These are phyloP conservation scores for Acrocephalus arundinaceus DNA, from an alignment of 2,113 vertebrate species.

Conservation along the genomic window DNA sequence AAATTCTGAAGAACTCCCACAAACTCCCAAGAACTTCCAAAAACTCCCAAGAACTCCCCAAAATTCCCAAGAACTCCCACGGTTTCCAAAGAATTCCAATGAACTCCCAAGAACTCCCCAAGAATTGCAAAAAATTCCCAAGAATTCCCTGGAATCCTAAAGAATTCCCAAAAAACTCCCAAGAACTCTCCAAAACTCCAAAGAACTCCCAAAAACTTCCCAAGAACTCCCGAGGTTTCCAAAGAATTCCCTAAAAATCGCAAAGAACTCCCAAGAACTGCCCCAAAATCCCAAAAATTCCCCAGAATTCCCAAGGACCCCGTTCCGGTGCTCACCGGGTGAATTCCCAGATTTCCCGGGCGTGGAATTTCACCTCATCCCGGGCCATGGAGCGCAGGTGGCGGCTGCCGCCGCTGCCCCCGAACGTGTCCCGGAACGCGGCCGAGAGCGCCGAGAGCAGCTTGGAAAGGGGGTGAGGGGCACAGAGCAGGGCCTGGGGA, in stretches of 20 bases:
- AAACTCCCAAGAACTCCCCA: neutral
- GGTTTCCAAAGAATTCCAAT: no score
- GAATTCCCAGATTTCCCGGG: constrained; percentile 72
- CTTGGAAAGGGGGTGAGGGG: no score
- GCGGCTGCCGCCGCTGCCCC: constrained; percentile 70
- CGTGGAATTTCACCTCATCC: constrained; percentile 75
- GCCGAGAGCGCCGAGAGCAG: neutral
- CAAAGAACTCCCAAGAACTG: no score
- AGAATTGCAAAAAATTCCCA: no score
- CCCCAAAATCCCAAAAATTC: no score
- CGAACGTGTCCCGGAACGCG: constrained; percentile 72
- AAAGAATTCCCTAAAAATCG: no score
- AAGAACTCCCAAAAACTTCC: no score
- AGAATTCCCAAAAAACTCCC: neutral
- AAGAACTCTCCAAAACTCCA: no score
- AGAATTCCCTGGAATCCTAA: no score
- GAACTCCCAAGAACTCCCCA: no score
- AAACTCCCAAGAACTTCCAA: neutral
- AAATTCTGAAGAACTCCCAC: neutral
- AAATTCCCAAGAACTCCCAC: neutral
- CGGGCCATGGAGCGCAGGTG: constrained; percentile 78
- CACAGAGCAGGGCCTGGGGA: no score
- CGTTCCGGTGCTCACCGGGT: constrained; percentile 59
- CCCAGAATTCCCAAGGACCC: neutral
- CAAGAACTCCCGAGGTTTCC: no score